Conservation (phyloP, 2,797 vertebrate species). For the Gymnocypris eckloni region DNA sequence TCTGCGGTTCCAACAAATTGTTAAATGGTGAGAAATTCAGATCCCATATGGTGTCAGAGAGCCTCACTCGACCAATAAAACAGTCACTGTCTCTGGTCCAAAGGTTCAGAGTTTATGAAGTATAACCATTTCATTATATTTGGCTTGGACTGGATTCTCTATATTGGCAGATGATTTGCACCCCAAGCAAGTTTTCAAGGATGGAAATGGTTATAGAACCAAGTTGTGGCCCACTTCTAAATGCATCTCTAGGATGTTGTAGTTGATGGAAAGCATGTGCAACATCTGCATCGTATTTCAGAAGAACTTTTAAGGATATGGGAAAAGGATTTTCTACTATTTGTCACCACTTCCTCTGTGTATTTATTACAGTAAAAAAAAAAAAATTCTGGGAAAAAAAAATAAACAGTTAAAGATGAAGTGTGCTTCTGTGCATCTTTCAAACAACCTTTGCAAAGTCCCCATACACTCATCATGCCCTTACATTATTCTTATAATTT, state of each 20-base stretch:
- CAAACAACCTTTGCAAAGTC: not conserved
- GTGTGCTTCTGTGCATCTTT: not conserved
- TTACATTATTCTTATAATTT: not conserved
- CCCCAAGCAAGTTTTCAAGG: not conserved
- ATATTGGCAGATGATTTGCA: slow-evolving; percentile 9
- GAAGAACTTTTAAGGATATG: not conserved
- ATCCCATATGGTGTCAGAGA: not conserved
- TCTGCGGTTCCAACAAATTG: not conserved
- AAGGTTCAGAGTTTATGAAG: slow-evolving; percentile 23
- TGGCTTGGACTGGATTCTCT: not conserved
- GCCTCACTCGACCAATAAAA: not conserved
- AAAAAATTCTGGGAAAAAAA: too few relatives aligned
- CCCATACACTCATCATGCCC: not conserved
- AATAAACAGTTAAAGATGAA: not conserved
- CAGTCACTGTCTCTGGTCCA: slow-evolving; percentile 7
- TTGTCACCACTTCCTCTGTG: not conserved
- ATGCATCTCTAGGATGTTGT: slow-evolving; percentile 4
- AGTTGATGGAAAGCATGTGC: slow-evolving; percentile 36
- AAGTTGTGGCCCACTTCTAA: not conserved
- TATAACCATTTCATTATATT: not conserved
- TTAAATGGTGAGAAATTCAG: not conserved
- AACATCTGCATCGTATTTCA: slow-evolving; percentile 26
- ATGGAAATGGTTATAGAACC: slow-evolving; percentile 18
- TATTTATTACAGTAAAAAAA: not conserved
- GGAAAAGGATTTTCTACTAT: not conserved